Base-by-base conservation (phyloP, 2,888 invertebrate genomes). In the Stenolophus ochropezus region DNA sequence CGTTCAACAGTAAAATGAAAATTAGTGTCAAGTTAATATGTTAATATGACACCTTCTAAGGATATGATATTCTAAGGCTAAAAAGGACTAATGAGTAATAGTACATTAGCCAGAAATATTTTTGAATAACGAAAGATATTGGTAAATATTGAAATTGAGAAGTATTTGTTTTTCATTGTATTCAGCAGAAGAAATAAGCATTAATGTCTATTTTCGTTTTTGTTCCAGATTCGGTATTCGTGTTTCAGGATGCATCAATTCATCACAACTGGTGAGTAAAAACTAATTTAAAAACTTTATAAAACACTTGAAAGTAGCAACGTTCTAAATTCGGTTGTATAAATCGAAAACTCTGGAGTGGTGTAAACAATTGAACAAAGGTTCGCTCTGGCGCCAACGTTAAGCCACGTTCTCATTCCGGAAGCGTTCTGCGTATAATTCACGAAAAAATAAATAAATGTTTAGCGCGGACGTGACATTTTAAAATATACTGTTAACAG, bases 401-500 rank as follows among this genome's bases (percentile, higher is more conserved):
- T 14, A 42, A 33, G 14, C 80, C 18, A 69, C 56, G 47, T 73
- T 83, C 69, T 82, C 83, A 83, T 84, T 85, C 85, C 84, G 85
- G 85, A 85, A 85, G 84, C 85, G 85, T 85, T 85, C 84, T 85
- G 85, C 85, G 86, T 86, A 85, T 86, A 86, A 86, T 86, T 86
- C 85, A 85, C 84, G 85, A 86, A 86, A 86, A 87, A 86, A 86
- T 85, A 87, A 86, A 87, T 87, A 87, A 87, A 86, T 86, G 85
- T 84, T 85, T 83, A 84, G 85, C 85, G 85, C 85, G 84, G 84
- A 84, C 85, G 84, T 87, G 87, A 86, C 87, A 86, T 85, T 86
- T 86, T 86, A 86, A 87, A 87, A 87, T 87, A 87, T 85, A 86
- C 86, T 84, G 86, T 86, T 86, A 87, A 86, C 87, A 87, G 86